A percentile compares a stretch with the other conserved stretches of the same genome.
phyloP scores from a whole-genome alignment of 2,888 invertebrate species.

The Drosophila anomelani region DNA sequence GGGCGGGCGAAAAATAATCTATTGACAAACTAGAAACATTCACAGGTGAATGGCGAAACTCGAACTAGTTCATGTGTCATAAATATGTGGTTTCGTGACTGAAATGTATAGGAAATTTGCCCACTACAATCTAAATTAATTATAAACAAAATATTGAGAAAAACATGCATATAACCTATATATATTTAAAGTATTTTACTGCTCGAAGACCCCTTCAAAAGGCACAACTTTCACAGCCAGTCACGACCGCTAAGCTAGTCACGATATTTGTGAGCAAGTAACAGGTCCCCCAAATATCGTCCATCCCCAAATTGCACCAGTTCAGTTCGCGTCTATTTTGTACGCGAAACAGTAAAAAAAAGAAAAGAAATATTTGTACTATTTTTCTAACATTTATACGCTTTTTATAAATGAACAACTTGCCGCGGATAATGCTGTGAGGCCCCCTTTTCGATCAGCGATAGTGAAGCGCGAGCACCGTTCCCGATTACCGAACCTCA shows the following conservation, averaged over 20 bases:
- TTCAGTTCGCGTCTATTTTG: conserved; percentile 76
- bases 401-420: conserved; percentile 77
- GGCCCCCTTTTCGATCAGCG: conserved; percentile 49
- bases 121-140: too few relatives aligned
- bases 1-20: too few relatives aligned
- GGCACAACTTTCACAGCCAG: not conserved
- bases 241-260: not conserved
- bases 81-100: too few relatives aligned
- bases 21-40: too few relatives aligned
- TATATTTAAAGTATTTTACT: too few relatives aligned
- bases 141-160: too few relatives aligned
- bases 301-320: conserved; percentile 62
- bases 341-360: conserved; percentile 72
- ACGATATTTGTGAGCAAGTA: conserved; percentile 10
- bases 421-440: conserved; percentile 66
- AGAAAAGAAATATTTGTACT: conserved; percentile 73
- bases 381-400: conserved; percentile 68
- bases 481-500: conserved; percentile 52
- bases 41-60: too few relatives aligned
- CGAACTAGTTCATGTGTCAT: too few relatives aligned
- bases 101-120: too few relatives aligned
- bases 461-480: conserved; percentile 49
- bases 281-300: conserved; percentile 22
- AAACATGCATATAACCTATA: too few relatives aligned
- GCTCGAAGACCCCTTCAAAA: not conserved